Evolutionary conservation across 2,113 vertebrate species (phyloP).

Genomic region (Bostrychus sinensis): DNA sequence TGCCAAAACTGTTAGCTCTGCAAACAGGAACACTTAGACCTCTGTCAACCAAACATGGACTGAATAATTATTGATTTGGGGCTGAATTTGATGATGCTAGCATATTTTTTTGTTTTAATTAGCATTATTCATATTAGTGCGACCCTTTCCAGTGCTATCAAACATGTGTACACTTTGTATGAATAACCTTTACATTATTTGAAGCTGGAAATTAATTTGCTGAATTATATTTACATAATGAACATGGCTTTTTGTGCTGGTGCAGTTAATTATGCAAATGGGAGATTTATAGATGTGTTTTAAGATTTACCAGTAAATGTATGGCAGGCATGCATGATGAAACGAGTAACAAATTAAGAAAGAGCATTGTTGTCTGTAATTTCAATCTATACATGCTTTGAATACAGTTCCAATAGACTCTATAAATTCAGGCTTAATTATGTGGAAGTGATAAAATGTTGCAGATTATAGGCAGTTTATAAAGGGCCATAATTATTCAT

Average conservation of each 20-base stretch:
- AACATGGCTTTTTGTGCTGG: background rate
- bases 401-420: background rate
- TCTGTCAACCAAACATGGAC: background rate
- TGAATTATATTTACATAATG: background rate
- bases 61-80: background rate
- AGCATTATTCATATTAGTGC: background rate
- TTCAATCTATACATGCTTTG: background rate
- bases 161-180: background rate
- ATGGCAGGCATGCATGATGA: conserved; percentile 15
- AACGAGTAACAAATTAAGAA: conserved; percentile 32
- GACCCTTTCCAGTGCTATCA: background rate
- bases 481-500: no score
- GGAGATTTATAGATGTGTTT: conserved; percentile 28
- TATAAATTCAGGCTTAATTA: background rate
- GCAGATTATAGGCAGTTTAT: background rate
- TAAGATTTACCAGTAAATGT: conserved; percentile 29
- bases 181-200: conserved; percentile 1
- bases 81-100: background rate
- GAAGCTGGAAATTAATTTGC: background rate
- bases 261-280: conserved; percentile 19
- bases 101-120: background rate
- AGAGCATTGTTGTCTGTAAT: conserved; percentile 24
- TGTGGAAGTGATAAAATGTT: background rate
- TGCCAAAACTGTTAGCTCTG: conserved; percentile 20
- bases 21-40: background rate